These are phyloP conservation scores for Drosophila burlai DNA, from an alignment of 1,140 invertebrate genomes.

Conservation along the genomic window DNA sequence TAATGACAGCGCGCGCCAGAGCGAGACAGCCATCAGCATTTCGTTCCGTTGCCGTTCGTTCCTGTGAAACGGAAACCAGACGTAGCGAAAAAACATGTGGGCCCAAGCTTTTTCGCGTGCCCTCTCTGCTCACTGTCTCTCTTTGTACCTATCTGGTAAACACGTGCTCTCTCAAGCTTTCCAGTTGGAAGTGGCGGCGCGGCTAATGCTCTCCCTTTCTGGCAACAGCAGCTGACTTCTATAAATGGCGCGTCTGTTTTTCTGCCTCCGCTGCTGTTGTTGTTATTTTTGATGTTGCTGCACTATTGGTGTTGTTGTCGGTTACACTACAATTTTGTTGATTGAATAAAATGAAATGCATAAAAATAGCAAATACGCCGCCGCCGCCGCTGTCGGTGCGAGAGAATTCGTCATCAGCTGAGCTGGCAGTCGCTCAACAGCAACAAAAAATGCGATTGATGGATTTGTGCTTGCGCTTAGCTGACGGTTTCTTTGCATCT, in stretches of 20 bases:
- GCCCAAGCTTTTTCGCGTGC: slow-evolving; percentile 63
- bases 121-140: slow-evolving; percentile 38
- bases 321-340: slow-evolving; percentile 65
- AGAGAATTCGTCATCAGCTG: slow-evolving; percentile 77
- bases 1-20: slow-evolving; percentile 18
- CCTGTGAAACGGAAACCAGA: slow-evolving; percentile 70
- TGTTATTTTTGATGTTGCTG: slow-evolving; percentile 34
- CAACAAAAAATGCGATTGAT: slow-evolving; percentile 18
- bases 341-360: slow-evolving; percentile 80
- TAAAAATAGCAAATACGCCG: slow-evolving; percentile 77
- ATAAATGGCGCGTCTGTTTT: slow-evolving; percentile 75
- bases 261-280: slow-evolving; percentile 10
- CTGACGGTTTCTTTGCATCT: background rate
- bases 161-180: slow-evolving; percentile 76
- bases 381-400: slow-evolving; percentile 6
- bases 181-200: slow-evolving; percentile 56
- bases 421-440: slow-evolving; percentile 61
- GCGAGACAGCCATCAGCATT: slow-evolving; percentile 20
- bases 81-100: slow-evolving; percentile 78
- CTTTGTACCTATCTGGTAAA: slow-evolving; percentile 35
- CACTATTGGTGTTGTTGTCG: slow-evolving; percentile 24
- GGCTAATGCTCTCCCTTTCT: slow-evolving; percentile 34
- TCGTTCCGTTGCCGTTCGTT: slow-evolving; percentile 41
- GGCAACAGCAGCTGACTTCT: slow-evolving; percentile 75
- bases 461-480: slow-evolving; percentile 5